These are phyloP conservation scores for Aradophagus sp. DNA, from an alignment of 1,140 invertebrate genomes.

Conservation along the genomic window DNA sequence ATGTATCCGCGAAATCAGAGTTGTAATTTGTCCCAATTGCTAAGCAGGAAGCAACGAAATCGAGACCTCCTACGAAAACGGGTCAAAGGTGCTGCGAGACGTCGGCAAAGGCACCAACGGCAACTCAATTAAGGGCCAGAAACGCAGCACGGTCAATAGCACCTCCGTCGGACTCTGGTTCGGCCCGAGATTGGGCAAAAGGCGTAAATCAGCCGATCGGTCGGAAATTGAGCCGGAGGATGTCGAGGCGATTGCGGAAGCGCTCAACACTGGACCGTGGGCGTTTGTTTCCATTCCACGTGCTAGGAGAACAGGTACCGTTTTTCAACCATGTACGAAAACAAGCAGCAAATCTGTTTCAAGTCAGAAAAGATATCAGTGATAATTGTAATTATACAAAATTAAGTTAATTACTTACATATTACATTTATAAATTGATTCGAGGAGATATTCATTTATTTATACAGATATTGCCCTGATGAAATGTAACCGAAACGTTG, in stretches of 20 bases:
- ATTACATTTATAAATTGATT: too few species aligned
- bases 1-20: too few species aligned
- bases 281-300: constrained; percentile 59
- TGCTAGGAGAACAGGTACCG: constrained; percentile 34
- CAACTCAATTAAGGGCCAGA: constrained; percentile 57
- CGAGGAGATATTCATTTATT: too few species aligned
- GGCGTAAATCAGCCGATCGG: constrained; percentile 63
- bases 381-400: too few species aligned
- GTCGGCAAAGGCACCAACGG: constrained; percentile 49
- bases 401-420: too few species aligned
- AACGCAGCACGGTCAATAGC: constrained; percentile 58
- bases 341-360: neutral
- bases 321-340: neutral
- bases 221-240: constrained; percentile 46
- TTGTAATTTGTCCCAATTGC: neutral
- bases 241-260: constrained; percentile 60
- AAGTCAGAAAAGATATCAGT: too few species aligned
- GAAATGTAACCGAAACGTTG: too few species aligned
- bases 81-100: constrained; percentile 27
- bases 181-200: constrained; percentile 68
- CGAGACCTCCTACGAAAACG: constrained; percentile 42
- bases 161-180: constrained; percentile 70
- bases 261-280: constrained; percentile 58
- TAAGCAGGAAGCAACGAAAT: constrained; percentile 41
- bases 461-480: too few species aligned